phyloP scores from a whole-genome alignment of 2,113 vertebrate species.

The Rhineura floridana region DNA sequence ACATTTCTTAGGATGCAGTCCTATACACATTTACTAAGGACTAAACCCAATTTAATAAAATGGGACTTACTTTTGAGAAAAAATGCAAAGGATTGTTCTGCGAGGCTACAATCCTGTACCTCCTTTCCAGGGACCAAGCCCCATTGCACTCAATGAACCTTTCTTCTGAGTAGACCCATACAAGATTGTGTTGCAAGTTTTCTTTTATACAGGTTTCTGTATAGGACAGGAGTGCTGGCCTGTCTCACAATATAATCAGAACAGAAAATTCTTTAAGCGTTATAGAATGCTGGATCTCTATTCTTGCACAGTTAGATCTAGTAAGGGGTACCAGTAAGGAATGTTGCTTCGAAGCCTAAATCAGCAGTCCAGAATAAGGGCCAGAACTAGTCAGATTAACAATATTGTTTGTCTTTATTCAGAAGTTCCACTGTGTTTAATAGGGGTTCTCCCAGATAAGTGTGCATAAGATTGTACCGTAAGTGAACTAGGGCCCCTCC shows the following conservation, averaged over 20 bases:
- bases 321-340: neutral
- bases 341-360: neutral
- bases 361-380: neutral
- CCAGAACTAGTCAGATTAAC: neutral
- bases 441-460: neutral
- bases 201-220: neutral
- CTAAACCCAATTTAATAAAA: neutral
- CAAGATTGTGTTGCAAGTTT: neutral
- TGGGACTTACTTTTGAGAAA: neutral
- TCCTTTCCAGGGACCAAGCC: neutral
- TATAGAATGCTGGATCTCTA: neutral
- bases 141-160: neutral
- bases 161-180: neutral
- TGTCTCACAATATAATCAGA: too few relatives aligned
- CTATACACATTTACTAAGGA: neutral
- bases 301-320: neutral
- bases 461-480: neutral
- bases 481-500: too few relatives aligned
- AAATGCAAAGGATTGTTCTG: neutral
- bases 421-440: neutral
- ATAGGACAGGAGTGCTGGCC: neutral
- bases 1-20: neutral
- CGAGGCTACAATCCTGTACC: neutral
- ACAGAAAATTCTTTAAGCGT: neutral
- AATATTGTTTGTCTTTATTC: neutral